Percentiles rank a stretch among this genome's conserved stretches.
Evolutionary conservation across 2,888 invertebrate species (phyloP).

Genomic region (Drosophila neoperkinsi): DNA sequence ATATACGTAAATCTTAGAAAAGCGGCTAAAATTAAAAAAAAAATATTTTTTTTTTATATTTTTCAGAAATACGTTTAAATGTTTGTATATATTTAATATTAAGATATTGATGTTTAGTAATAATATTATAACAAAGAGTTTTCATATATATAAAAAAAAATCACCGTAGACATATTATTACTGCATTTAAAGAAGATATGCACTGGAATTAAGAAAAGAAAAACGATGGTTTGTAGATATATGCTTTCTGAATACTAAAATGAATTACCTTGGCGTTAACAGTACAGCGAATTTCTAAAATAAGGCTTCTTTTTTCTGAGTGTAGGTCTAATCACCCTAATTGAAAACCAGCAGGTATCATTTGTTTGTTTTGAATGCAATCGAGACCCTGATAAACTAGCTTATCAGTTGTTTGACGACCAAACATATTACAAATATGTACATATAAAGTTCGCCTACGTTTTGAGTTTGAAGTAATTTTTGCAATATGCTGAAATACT

Average conservation of each 20-base stretch:
- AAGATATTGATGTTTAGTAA: neutral
- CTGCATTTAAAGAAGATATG: neutral
- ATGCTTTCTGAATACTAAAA: neutral
- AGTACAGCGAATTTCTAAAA: neutral
- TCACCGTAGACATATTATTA: neutral
- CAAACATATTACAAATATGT: neutral
- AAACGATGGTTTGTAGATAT: neutral
- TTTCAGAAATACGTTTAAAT: neutral
- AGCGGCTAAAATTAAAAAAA: neutral
- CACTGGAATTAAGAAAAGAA: neutral
- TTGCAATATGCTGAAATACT: slow-evolving; percentile 13
- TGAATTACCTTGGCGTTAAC: neutral
- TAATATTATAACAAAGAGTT: neutral
- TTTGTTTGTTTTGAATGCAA: neutral
- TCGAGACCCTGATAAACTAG: neutral
- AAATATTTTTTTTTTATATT: neutral
- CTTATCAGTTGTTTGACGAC: neutral
- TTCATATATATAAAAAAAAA: neutral
- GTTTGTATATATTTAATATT: neutral
- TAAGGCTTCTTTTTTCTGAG: neutral
- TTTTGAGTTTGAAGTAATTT: slow-evolving; percentile 12
- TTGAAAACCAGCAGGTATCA: neutral
- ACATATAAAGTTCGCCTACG: neutral
- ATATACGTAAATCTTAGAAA: accelerated
- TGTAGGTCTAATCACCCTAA: neutral